Evolutionary conservation across 2,888 invertebrate species (phyloP).

Genomic region (Ophion ventricosus): DNA sequence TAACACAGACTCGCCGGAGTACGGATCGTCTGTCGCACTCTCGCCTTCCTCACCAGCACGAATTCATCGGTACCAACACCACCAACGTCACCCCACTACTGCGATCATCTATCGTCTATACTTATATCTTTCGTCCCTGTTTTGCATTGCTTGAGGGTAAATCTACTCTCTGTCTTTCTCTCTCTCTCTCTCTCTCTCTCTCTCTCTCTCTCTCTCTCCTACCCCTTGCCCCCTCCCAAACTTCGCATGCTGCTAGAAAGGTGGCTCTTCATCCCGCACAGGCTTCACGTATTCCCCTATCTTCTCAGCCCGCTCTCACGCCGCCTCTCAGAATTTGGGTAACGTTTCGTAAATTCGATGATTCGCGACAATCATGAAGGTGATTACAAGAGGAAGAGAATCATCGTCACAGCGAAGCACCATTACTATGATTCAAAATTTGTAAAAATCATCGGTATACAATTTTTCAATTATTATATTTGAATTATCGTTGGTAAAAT

Average conservation of each 20-base stretch:
- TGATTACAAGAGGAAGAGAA: neutral
- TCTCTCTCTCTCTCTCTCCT: slow-evolving; percentile 68
- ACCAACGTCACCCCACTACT: slow-evolving; percentile 19
- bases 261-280: slow-evolving; percentile 29
- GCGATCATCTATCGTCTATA: slow-evolving; percentile 17
- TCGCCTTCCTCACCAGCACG: slow-evolving; percentile 69
- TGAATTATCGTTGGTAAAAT: no score
- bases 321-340: slow-evolving; percentile 16
- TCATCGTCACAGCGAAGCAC: neutral
- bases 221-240: slow-evolving; percentile 52
- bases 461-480: neutral
- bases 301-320: neutral
- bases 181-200: slow-evolving; percentile 65
- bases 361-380: neutral
- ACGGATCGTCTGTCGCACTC: slow-evolving; percentile 72
- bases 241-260: slow-evolving; percentile 52
- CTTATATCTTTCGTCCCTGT: slow-evolving; percentile 64
- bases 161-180: slow-evolving; percentile 66
- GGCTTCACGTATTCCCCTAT: slow-evolving; percentile 39
- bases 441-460: no score
- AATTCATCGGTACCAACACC: slow-evolving; percentile 68
- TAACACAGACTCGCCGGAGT: slow-evolving; percentile 65
- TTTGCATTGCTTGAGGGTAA: slow-evolving; percentile 58
- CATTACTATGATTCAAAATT: neutral
- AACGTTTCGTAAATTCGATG: slow-evolving; percentile 2